Base-by-base conservation (phyloP, 2,797 vertebrate genomes). In the Muraenolepis orangiensis region DNA sequence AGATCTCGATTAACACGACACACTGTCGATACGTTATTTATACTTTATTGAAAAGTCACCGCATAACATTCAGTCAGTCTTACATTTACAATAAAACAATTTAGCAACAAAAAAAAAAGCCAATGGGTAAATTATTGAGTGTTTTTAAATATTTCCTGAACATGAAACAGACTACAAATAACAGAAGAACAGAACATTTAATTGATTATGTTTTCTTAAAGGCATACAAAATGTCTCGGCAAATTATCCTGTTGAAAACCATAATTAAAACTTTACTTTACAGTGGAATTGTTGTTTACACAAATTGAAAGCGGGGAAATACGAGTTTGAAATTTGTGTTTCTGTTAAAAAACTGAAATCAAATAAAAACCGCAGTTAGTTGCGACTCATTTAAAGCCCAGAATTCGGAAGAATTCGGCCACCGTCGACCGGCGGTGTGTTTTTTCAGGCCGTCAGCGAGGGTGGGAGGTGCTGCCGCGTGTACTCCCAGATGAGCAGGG, bases 401-500 rank as follows among this genome's bases (percentile, higher is more conserved):
- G 38, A n/a, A n/a, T n/a, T n/a, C n/a, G n/a, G n/a, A n/a, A n/a
- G n/a, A n/a, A n/a, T n/a, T n/a, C n/a, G n/a, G n/a, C n/a, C n/a
- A n/a, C 51, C 8, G 11, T 46, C 23, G 29, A 10, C 2, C 66
- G 26, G 14, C 26, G 20, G 20, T 66, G 16, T 8, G 18, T n/a
- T 74, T 14, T 38, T 1, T 4, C 78, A 71, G 72, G 69, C 66
- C 0, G 72, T 72, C 77, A n/a, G 57, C 13, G 36, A 0, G 28
- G 66, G 28, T 31, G 28, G 28, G 28, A 95, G 89, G 82, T 94
- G 96, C 72, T 99, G 98, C 20, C 95, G 91, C 0, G 95, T 97
- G 61, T 99, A 99, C 67, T 99, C 97, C 97, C 97, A 99, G 46
- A 98, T 93, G 76, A 99, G 94, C 81, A 99, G 92, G n/a, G 98